Evolutionary conservation across 92 coral and sea anemone species (phyloP), one percentile per base, ranked within the genome.

Genomic region (Diadumene lineata): DNA sequence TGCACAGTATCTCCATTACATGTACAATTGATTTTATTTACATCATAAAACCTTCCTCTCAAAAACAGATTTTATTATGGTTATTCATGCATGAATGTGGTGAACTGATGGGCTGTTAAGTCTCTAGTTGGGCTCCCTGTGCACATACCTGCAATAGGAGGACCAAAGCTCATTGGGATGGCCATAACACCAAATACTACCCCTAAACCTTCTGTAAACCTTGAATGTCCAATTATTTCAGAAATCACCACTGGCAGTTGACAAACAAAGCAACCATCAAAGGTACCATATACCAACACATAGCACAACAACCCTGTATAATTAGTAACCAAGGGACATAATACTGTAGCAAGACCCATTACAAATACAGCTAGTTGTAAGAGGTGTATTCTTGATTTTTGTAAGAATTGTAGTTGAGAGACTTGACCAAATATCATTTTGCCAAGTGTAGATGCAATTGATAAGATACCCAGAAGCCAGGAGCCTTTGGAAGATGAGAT

Each of bases 201-300:
- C 24, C 98, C 98, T 16, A 91, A 73, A 3, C 97, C 98, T 72
- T 91, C 89, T 10, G 88, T 84, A 30, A 94, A 90, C 26, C 82
- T 86, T 33, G 81, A 77, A 73, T 81, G 87, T 0, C 98, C 98
- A 15, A 89, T 93, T 13, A 88, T 82, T 51, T 92, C 91, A 4
- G 92, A 82, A 3, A 89, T 86, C 31, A 94, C 86, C 21, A 94
- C 98, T 0, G 92, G 92, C 16, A 86, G 81, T 79, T 91, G 98
- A 10, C 97, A 89, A 16, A 91, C 97, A 55, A 94, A 94, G 64
- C 98, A 94, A 23, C 98, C 98, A 69, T 94, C 98, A 66, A 94
- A 94, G 68, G 91, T 79, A 30, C 98, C 98, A 48, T 88, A 94
- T 25, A 85, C 66, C 19, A 88, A 10, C 19, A 93, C 90, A 69